Evolutionary conservation across 1,140 invertebrate genomes (phyloP), one percentile per base, ranked within the genome.

Genomic region (Mya arenaria): DNA sequence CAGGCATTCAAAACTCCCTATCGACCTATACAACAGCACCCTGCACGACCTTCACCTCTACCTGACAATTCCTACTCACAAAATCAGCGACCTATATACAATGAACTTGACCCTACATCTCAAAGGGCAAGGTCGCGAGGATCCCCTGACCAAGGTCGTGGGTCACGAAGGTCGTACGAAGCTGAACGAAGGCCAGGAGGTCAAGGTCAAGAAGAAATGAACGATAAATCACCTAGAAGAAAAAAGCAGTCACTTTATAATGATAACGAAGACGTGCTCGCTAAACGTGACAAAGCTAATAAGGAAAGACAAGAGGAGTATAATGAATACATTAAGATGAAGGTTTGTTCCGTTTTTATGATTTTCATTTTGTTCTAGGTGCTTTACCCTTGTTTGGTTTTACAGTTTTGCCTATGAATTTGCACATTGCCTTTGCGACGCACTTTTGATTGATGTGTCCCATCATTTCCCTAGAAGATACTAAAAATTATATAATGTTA

Each of bases 261-360:
- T 4, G 73, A 75, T 65, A 62, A 56, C 48, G 73, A 44, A 63
- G 73, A 75, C 62, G 73, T 75, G 58, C 48, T 56, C 52, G 5
- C 39, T 23, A 75, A 75, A 48, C 73, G 73, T 63, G 41, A 25
- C 41, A 62, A 78, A 58, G 75, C 75, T 68, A 78, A 52, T 58
- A 78, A 68, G 60, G 65, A 78, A 78, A 65, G 75, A 52, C 75
- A 78, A 68, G 30, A 66, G 65, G 75, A 78, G 25, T 78, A 78
- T 78, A 78, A 78, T 68, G 75, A 78, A 10, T 68, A 48, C 56
- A 44, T 78, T 30, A 68, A 25, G 44, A 4, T 39, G 19, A 78
- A 78, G 75, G 75, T 78, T 66, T 13, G 75, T 78, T 10, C 28
- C 23, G 48, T 52, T n/a, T n/a, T n/a, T n/a, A n/a, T n/a, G n/a